Conservation (phyloP, 2,888 invertebrate species). For the Cryptocephalus primarius region DNA sequence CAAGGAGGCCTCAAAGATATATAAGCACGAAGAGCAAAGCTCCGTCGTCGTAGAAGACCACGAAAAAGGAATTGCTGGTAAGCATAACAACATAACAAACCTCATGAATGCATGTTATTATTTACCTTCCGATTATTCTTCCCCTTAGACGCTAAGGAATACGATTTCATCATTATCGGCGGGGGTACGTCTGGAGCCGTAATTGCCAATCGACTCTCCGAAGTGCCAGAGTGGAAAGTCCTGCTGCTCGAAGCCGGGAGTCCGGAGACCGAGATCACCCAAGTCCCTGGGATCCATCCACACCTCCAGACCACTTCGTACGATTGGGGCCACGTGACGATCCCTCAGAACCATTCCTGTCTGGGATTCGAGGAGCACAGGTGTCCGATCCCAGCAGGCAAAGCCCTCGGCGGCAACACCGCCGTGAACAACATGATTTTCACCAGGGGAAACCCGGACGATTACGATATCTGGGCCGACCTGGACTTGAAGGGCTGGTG, state of each 20-base stretch:
- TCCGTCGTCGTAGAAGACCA: neutral
- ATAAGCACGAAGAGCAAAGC: neutral
- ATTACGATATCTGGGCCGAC: slow-evolving; percentile 67
- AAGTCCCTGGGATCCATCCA: slow-evolving; percentile 28
- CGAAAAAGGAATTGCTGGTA: neutral
- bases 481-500: slow-evolving; percentile 66
- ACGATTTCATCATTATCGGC: slow-evolving; percentile 40
- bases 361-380: slow-evolving; percentile 27
- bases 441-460: slow-evolving; percentile 56
- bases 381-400: slow-evolving; percentile 42
- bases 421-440: slow-evolving; percentile 75
- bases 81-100: neutral
- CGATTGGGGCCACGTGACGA: slow-evolving; percentile 36
- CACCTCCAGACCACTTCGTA: slow-evolving; percentile 33
- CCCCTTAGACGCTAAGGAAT: slow-evolving; percentile 12
- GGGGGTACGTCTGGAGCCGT: slow-evolving; percentile 42
- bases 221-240: slow-evolving; percentile 31
- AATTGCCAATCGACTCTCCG: slow-evolving; percentile 41
- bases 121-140: neutral
- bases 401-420: slow-evolving; percentile 72
- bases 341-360: slow-evolving; percentile 43
- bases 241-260: slow-evolving; percentile 28
- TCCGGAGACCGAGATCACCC: slow-evolving; percentile 32
- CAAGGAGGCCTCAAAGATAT: neutral
- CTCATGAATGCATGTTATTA: neutral